Conservation (phyloP, 2,888 invertebrate genomes). For the Pandemis heparana region DNA sequence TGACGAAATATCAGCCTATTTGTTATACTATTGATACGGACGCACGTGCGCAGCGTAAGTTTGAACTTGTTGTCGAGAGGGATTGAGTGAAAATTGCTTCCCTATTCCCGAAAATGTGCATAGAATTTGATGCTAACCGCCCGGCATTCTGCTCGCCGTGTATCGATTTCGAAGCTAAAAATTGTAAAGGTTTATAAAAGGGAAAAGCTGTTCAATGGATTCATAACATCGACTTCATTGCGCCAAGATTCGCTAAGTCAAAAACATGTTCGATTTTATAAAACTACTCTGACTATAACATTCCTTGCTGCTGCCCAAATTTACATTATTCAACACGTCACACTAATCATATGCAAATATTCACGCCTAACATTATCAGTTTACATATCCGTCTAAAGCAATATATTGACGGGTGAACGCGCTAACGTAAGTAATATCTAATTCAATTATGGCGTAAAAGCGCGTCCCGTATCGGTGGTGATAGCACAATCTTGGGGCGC, state of each 20-base stretch:
- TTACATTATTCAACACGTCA: conserved; percentile 35
- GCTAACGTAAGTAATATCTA: conserved; percentile 66
- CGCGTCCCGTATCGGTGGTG: conserved; percentile 70
- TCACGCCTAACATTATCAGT: conserved; percentile 48
- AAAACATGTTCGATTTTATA: neutral
- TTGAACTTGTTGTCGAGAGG: conserved; percentile 83
- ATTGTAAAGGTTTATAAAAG: conserved; percentile 34
- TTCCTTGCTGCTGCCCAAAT: conserved; percentile 4
- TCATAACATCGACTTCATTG: neutral
- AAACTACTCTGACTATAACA: neutral
- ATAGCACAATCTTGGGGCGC: conserved; percentile 74
- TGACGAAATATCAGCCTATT: conserved; percentile 85
- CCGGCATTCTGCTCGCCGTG: conserved; percentile 48
- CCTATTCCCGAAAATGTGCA: conserved; percentile 73
- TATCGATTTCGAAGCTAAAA: conserved; percentile 42
- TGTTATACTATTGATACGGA: conserved; percentile 85
- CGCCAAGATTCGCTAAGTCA: neutral
- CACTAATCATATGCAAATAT: conserved; percentile 41
- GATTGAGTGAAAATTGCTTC: conserved; percentile 83
- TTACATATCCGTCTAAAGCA: conserved; percentile 46
- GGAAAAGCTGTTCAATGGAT: conserved; percentile 19
- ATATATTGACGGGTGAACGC: conserved; percentile 59
- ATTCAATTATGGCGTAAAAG: conserved; percentile 77
- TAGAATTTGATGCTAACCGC: conserved; percentile 77
- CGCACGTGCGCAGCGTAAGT: conserved; percentile 82